These are phyloP conservation scores for Scolopax mira DNA, from an alignment of 2,113 vertebrate genomes.

Conservation along the genomic window DNA sequence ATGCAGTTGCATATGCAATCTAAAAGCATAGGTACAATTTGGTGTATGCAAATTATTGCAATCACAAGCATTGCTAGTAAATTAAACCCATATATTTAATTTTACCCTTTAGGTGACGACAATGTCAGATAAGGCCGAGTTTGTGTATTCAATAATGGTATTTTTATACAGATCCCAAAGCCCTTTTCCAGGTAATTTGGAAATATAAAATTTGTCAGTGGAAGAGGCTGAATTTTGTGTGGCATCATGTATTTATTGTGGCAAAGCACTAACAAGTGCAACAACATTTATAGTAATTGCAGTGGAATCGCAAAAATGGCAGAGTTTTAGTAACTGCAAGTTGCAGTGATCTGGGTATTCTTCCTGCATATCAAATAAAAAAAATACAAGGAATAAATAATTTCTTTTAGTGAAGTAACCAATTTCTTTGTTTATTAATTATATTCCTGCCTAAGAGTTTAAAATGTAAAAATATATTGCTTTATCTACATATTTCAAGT, in stretches of 20 bases:
- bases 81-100: slow-evolving; percentile 10
- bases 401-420: background rate
- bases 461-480: background rate
- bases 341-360: background rate
- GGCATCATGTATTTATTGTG: background rate
- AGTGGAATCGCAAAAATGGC: background rate
- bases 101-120: background rate
- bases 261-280: background rate
- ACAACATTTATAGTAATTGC: background rate
- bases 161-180: background rate
- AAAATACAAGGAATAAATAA: background rate
- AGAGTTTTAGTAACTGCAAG: background rate
- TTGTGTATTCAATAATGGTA: background rate
- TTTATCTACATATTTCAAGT: background rate
- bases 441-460: background rate
- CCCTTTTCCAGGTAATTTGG: background rate
- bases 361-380: background rate
- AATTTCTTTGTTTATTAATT: background rate
- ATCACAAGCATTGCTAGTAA: slow-evolving; percentile 24
- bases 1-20: background rate
- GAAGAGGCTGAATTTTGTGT: background rate
- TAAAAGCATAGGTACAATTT: background rate
- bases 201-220: background rate
- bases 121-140: background rate
- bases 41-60: slow-evolving; percentile 18